phyloP scores from a whole-genome alignment of 1,140 invertebrate genomes.

The Eciton burchellii region DNA sequence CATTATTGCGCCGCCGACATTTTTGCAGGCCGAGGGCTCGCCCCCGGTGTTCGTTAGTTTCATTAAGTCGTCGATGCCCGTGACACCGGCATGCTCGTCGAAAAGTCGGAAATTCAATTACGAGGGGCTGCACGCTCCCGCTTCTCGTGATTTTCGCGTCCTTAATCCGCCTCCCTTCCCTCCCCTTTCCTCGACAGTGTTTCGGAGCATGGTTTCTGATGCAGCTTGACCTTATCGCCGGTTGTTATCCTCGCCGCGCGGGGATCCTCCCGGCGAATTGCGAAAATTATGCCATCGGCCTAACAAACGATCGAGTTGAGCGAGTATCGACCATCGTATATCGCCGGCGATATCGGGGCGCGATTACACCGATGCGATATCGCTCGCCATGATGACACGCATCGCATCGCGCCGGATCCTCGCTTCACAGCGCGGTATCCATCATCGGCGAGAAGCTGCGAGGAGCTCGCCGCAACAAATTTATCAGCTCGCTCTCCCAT shows the following conservation, averaged over 20 bases:
- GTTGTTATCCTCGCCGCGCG: too few relatives aligned
- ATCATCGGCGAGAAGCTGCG: slow-evolving; percentile 14
- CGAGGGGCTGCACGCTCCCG: not conserved
- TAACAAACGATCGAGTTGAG: not conserved
- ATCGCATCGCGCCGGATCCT: slow-evolving; percentile 9
- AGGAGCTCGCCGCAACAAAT: slow-evolving; percentile 6
- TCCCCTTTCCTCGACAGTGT: not conserved
- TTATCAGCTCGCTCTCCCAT: slow-evolving; percentile 48
- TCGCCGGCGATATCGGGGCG: not conserved
- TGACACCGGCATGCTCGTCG: slow-evolving; percentile 28
- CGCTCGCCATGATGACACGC: not conserved
- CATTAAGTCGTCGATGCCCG: slow-evolving; percentile 38
- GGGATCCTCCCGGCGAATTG: too few relatives aligned
- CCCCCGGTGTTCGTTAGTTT: slow-evolving; percentile 45
- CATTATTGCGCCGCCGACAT: slow-evolving; percentile 38
- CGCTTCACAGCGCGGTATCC: not conserved
- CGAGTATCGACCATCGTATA: not conserved
- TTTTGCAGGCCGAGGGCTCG: slow-evolving; percentile 40
- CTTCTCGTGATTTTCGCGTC: slow-evolving; percentile 16
- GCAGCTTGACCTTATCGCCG: too few relatives aligned
- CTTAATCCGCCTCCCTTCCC: slow-evolving; percentile 2
- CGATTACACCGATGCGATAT: slow-evolving; percentile 23
- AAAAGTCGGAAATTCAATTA: slow-evolving; percentile 53
- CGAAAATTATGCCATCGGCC: not conserved
- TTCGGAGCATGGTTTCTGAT: too few relatives aligned